A percentile compares a stretch with the other conserved stretches of the same genome.
Conservation (phyloP, 2,113 vertebrate species). For the Isichthys henryi region DNA sequence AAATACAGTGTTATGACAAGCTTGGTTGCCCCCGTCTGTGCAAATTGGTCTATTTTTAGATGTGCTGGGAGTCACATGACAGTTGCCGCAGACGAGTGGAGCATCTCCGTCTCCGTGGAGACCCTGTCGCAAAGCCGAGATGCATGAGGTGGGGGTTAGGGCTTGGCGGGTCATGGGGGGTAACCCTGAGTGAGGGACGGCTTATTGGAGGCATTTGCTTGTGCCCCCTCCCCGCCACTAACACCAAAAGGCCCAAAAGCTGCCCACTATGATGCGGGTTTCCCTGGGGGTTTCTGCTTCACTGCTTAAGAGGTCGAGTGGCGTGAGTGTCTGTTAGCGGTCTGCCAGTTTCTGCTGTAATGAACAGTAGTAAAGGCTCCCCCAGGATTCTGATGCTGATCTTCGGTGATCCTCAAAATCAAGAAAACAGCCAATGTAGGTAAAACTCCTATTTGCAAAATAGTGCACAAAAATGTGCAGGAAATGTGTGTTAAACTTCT, state of each 20-base stretch:
- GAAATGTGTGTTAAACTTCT: neutral
- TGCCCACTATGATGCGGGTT: neutral
- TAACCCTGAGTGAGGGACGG: neutral
- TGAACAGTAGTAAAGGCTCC: neutral
- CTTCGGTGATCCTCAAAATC: neutral
- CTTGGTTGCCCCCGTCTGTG: neutral
- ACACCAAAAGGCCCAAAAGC: neutral
- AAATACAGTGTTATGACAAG: neutral
- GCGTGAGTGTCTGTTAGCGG: neutral
- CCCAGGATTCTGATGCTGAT: constrained; percentile 2
- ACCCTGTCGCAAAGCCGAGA: neutral
- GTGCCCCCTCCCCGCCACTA: neutral
- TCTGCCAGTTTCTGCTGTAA: neutral
- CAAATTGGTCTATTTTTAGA: constrained; percentile 6
- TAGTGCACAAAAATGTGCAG: too few relatives aligned
- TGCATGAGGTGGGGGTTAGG: neutral
- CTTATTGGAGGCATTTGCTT: neutral
- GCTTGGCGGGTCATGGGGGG: neutral
- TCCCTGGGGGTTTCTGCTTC: neutral
- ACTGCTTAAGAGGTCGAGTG: neutral
- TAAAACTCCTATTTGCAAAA: neutral
- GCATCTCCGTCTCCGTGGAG: neutral
- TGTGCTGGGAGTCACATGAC: neutral
- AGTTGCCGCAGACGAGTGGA: neutral
- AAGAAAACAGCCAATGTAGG: neutral